Evolutionary conservation across 2,113 vertebrate species (phyloP).

Genomic region (Pygathrix nemaeus): DNA sequence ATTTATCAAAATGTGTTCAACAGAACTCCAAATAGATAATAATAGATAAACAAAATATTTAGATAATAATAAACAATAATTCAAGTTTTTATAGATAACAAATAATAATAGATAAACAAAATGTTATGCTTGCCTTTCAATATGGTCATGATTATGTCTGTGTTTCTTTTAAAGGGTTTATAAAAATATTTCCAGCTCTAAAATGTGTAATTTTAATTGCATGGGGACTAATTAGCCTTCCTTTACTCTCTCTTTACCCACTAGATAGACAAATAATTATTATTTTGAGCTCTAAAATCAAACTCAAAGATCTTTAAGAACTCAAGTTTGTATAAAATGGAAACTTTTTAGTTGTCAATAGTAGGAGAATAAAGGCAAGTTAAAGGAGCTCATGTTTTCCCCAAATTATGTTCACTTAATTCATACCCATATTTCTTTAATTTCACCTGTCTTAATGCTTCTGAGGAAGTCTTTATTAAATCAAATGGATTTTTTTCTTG

Average conservation of each 20-base stretch:
- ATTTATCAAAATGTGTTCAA: background rate
- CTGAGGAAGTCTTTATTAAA: background rate
- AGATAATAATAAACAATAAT: no score
- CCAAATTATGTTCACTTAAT: background rate
- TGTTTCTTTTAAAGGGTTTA: constrained; percentile 57
- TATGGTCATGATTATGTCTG: constrained; percentile 27
- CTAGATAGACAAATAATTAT: constrained; percentile 72
- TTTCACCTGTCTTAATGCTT: background rate
- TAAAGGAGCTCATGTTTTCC: background rate
- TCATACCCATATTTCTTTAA: background rate
- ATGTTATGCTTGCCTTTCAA: constrained; percentile 48
- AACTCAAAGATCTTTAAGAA: constrained; percentile 52
- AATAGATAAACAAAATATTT: no score
- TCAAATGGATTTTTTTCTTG: background rate
- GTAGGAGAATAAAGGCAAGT: background rate
- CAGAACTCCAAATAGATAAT: background rate
- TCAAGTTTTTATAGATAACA: background rate
- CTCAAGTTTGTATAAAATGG: background rate
- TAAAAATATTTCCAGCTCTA: background rate
- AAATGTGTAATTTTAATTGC: constrained; percentile 62
- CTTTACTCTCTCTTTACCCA: constrained; percentile 73
- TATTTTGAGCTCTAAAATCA: constrained; percentile 58
- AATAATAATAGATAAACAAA: background rate
- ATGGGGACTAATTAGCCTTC: constrained; percentile 74
- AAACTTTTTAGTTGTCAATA: background rate